Conservation (phyloP, 2,113 vertebrate genomes). For the Oreotrochilus melanogaster region DNA sequence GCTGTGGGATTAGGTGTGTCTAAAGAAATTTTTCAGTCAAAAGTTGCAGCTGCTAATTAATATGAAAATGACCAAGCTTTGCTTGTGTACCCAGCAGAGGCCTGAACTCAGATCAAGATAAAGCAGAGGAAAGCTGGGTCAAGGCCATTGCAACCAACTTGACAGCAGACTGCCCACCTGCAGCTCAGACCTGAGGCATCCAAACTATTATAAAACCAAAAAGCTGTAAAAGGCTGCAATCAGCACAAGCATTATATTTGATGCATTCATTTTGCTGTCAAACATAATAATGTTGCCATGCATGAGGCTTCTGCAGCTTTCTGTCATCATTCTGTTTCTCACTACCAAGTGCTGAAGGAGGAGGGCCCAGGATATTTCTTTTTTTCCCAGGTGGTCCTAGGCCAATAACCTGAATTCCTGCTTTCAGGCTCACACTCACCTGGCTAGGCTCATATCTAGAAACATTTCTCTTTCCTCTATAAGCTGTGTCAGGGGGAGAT, state of each 20-base stretch:
- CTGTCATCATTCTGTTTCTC: not conserved
- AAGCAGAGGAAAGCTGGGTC: not conserved
- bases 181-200: not conserved
- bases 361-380: not conserved
- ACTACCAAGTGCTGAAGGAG: not conserved
- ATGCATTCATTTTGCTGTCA: not conserved
- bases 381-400: not conserved
- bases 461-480: not conserved
- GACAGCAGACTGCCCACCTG: not conserved
- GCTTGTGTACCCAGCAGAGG: not conserved
- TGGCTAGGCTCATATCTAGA: not conserved
- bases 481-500: not conserved
- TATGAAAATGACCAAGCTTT: not conserved
- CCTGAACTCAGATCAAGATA: not conserved
- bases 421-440: not conserved
- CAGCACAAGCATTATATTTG: not conserved
- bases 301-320: not conserved
- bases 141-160: not conserved
- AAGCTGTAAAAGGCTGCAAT: not conserved
- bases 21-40: not conserved
- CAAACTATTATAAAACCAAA: not conserved
- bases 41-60: not conserved
- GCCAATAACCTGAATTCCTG: not conserved
- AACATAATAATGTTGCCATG: accelerated
- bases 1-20: not conserved